Conservation (phyloP, 2,888 invertebrate genomes). For the Clitarchus hookeri region DNA sequence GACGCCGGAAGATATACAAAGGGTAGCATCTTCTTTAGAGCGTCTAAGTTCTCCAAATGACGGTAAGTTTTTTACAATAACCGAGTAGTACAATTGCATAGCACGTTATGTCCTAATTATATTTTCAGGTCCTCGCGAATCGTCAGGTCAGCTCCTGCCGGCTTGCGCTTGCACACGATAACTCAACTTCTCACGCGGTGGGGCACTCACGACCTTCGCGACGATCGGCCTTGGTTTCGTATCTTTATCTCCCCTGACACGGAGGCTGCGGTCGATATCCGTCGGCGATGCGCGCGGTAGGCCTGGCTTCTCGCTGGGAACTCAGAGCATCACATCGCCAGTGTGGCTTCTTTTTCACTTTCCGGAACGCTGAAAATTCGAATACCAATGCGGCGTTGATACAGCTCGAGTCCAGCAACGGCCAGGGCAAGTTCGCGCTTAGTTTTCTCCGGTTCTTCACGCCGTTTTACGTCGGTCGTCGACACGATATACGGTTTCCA, state of each 20-base stretch:
- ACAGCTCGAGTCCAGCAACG: too few relatives aligned
- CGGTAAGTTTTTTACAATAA: too few relatives aligned
- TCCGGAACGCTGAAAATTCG: slow-evolving; percentile 19
- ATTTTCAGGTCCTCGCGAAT: slow-evolving; percentile 27
- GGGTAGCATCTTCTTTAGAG: too few relatives aligned
- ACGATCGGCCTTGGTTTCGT: background rate
- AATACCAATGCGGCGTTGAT: background rate
- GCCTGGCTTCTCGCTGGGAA: background rate
- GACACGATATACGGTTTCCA: too few relatives aligned
- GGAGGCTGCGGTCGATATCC: slow-evolving; percentile 16
- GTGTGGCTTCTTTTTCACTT: slow-evolving; percentile 9
- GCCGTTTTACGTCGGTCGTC: background rate
- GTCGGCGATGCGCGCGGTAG: background rate
- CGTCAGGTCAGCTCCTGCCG: slow-evolving; percentile 8
- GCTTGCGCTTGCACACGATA: background rate
- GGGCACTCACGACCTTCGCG: background rate
- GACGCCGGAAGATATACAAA: too few relatives aligned
- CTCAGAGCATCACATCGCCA: background rate
- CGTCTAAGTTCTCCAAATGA: too few relatives aligned
- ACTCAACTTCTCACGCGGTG: background rate
- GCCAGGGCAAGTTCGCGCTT: too few relatives aligned
- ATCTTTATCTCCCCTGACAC: background rate
- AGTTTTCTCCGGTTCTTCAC: too few relatives aligned
- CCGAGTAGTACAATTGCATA: too few relatives aligned
- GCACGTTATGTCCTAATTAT: too few relatives aligned